These are phyloP conservation scores for Leptinotarsa defecta DNA, from an alignment of 1,140 invertebrate genomes.

Conservation along the genomic window DNA sequence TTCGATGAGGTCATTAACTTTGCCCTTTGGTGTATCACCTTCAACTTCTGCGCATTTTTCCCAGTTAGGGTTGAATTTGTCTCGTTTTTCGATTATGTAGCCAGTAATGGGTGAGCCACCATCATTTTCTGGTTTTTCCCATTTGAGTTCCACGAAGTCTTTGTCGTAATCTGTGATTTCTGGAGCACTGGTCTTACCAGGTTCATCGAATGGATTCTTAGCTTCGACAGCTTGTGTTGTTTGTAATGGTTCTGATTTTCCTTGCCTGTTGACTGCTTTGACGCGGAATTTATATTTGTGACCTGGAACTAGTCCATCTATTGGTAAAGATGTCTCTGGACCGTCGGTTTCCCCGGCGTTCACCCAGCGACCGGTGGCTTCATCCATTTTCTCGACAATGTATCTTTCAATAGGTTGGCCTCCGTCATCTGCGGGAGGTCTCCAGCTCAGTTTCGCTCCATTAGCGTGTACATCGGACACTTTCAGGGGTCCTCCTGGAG, in stretches of 20 bases:
- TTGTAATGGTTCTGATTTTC: slow-evolving; percentile 91
- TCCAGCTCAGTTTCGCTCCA: slow-evolving; percentile 85
- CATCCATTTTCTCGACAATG: slow-evolving; percentile 92
- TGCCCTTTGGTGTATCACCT: slow-evolving; percentile 80
- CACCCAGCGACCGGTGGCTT: slow-evolving; percentile 90
- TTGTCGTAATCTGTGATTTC: slow-evolving; percentile 90
- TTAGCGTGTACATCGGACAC: slow-evolving; percentile 84
- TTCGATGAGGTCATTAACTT: slow-evolving; percentile 86
- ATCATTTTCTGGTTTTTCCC: slow-evolving; percentile 84
- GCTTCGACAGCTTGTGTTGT: slow-evolving; percentile 90
- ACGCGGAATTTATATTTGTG: slow-evolving; percentile 98
- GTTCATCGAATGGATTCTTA: slow-evolving; percentile 94
- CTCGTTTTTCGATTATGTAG: slow-evolving; percentile 95
- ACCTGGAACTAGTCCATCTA: slow-evolving; percentile 81
- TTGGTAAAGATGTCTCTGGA: slow-evolving; percentile 70
- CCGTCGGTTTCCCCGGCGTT: slow-evolving; percentile 88
- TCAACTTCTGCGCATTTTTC: slow-evolving; percentile 84
- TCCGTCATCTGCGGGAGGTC: slow-evolving; percentile 88
- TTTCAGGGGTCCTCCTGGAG: slow-evolving; percentile 91
- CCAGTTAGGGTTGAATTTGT: slow-evolving; percentile 86
- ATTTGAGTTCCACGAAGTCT: slow-evolving; percentile 94
- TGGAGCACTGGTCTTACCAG: slow-evolving; percentile 83
- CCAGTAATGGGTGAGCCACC: slow-evolving; percentile 89
- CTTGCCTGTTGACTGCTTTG: slow-evolving; percentile 92
- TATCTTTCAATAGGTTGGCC: slow-evolving; percentile 90